A percentile compares a stretch with the other conserved stretches of the same genome.
phyloP scores from a whole-genome alignment of 2,797 vertebrate species.

The Mycteria americana region DNA sequence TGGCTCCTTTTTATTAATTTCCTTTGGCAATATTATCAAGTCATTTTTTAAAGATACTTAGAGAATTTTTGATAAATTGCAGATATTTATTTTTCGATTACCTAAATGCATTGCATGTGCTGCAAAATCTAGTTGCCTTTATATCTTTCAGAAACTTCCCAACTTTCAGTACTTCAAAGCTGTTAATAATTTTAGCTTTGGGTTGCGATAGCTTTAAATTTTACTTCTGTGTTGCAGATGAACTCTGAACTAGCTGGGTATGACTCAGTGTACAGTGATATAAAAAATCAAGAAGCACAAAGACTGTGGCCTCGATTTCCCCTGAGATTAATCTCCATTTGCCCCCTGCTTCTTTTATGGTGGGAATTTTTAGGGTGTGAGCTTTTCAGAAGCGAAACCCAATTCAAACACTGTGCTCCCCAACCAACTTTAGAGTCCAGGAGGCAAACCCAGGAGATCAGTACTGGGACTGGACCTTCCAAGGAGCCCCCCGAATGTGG shows the following conservation, averaged over 20 bases:
- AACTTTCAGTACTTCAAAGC: neutral
- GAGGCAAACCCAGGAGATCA: neutral
- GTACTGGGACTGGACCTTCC: neutral
- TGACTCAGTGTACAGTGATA: constrained; percentile 22
- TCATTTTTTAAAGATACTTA: neutral
- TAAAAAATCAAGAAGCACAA: neutral
- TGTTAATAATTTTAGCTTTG: neutral
- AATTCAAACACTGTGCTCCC: neutral
- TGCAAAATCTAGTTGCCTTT: neutral
- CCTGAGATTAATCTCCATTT: neutral
- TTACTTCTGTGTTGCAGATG: neutral
- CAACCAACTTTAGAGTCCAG: neutral
- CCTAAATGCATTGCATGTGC: neutral
- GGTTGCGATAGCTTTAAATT: constrained; percentile 10
- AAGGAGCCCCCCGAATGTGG: neutral
- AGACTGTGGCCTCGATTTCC: constrained; percentile 1
- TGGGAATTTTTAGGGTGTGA: constrained; percentile 4
- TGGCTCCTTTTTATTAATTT: neutral
- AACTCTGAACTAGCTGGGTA: constrained; percentile 41
- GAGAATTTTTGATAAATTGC: neutral
- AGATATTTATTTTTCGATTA: neutral
- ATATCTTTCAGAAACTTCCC: neutral
- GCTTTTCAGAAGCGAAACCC: neutral
- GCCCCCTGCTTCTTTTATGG: neutral
- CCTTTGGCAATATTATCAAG: neutral